Evolutionary conservation across 2,797 vertebrate species (phyloP).

Genomic region (Pangasius djambal): DNA sequence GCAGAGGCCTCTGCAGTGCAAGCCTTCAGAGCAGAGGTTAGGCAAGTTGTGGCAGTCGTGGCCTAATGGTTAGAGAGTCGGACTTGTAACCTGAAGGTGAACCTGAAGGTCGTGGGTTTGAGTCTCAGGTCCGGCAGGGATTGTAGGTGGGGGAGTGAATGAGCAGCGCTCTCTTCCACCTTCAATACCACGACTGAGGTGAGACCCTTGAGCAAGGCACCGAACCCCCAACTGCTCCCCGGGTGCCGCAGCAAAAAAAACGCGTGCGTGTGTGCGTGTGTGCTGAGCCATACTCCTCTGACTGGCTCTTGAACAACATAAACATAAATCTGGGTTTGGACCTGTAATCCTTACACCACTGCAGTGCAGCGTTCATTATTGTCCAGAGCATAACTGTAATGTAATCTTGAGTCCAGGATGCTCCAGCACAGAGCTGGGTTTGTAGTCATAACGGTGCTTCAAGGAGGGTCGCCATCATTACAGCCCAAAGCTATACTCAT

Average conservation of each 20-base stretch:
- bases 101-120: too few species aligned
- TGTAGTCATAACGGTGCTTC: slow-evolving; percentile 73
- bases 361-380: slow-evolving; percentile 61
- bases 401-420: slow-evolving; percentile 70
- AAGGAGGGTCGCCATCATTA: slow-evolving; percentile 76
- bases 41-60: slow-evolving; percentile 27
- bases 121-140: too few species aligned
- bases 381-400: slow-evolving; percentile 74
- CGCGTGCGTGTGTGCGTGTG: too few species aligned
- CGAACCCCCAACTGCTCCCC: too few species aligned
- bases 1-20: slow-evolving; percentile 53
- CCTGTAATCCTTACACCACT: slow-evolving; percentile 66
- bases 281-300: too few species aligned
- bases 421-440: slow-evolving; percentile 72
- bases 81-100: too few species aligned
- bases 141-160: too few species aligned
- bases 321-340: slow-evolving; percentile 65
- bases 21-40: slow-evolving; percentile 58
- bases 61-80: too few species aligned
- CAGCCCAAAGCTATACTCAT: slow-evolving; percentile 72
- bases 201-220: too few species aligned
- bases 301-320: slow-evolving; percentile 66
- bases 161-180: too few species aligned
- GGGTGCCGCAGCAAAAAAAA: too few species aligned
- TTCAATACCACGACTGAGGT: too few species aligned